These are phyloP conservation scores for Xenotilapia longispinis DNA, from an alignment of 2,113 vertebrate genomes.

Conservation along the genomic window DNA sequence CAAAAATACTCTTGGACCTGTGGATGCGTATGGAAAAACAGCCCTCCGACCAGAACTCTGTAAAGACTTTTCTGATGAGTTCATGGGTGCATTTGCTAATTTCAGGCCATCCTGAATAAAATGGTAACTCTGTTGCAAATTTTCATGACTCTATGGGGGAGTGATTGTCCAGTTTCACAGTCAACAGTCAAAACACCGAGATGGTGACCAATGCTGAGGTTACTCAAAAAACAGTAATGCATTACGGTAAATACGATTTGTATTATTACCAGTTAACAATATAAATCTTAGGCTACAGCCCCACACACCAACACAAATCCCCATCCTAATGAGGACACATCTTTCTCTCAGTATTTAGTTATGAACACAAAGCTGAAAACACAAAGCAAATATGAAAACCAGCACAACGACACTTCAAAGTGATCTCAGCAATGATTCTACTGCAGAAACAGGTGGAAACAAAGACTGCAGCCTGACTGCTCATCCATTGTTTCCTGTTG, in stretches of 20 bases:
- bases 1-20: background rate
- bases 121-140: background rate
- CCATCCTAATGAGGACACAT: background rate
- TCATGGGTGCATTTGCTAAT: background rate
- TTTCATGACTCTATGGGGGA: fast-evolving
- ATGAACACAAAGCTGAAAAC: background rate
- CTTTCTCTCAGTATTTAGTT: background rate
- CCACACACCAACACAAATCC: background rate
- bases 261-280: background rate
- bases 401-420: background rate
- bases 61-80: background rate
- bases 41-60: background rate
- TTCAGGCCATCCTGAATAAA: background rate
- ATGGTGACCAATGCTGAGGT: background rate
- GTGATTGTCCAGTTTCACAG: background rate
- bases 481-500: background rate
- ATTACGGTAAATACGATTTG: background rate
- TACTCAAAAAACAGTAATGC: background rate
- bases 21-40: background rate
- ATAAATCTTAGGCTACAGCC: background rate
- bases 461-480: background rate
- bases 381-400: background rate
- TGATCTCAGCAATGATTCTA: background rate
- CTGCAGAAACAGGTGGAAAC: background rate
- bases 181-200: background rate